Conservation (phyloP, 2,888 invertebrate species). For the Eulithis prunata region DNA sequence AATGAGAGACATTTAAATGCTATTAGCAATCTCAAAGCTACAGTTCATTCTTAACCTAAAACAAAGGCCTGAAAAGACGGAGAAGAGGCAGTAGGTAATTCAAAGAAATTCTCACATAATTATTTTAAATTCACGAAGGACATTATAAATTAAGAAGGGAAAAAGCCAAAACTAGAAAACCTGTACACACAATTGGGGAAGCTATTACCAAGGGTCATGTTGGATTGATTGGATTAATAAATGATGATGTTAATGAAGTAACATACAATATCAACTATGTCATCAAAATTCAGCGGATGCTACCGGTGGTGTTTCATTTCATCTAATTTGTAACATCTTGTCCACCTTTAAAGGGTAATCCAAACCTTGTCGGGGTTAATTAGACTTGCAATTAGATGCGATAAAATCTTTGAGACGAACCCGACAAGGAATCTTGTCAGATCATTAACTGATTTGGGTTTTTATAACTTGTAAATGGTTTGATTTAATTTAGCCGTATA, state of each 20-base stretch:
- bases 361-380: conserved; percentile 55
- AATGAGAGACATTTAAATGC: too few species aligned
- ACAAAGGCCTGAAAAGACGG: too few species aligned
- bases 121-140: too few species aligned
- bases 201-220: neutral
- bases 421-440: conserved; percentile 46
- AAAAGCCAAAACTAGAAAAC: neutral
- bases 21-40: too few species aligned
- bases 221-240: neutral
- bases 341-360: conserved; percentile 48
- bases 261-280: conserved; percentile 12
- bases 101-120: too few species aligned
- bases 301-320: conserved; percentile 31
- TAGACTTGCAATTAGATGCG: conserved; percentile 56
- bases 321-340: conserved; percentile 48
- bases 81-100: too few species aligned
- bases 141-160: too few species aligned
- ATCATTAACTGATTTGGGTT: conserved; percentile 32
- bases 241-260: neutral
- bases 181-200: neutral
- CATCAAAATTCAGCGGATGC: conserved; percentile 33
- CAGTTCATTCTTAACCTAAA: too few species aligned
- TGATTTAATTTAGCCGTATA: conserved; percentile 30
- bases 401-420: conserved; percentile 49
- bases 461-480: conserved; percentile 28